phyloP scores from a whole-genome alignment of 2,888 invertebrate genomes.

The Andricus curvator region DNA sequence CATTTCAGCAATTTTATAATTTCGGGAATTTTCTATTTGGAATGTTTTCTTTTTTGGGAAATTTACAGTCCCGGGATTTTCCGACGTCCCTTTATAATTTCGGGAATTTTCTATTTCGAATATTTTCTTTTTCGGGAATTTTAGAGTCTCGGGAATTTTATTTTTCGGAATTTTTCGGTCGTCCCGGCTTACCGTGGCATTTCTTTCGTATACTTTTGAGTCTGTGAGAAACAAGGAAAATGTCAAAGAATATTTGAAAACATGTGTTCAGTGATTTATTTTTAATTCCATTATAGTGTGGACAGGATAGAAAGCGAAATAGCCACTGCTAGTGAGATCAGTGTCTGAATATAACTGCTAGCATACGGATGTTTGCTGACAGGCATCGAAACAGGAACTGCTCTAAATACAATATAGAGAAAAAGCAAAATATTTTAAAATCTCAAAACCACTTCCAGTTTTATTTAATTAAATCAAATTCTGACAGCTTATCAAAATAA shows the following conservation, averaged over 20 bases:
- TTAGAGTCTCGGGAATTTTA: too few relatives aligned
- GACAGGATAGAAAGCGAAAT: constrained; percentile 54
- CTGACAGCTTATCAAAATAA: too few relatives aligned
- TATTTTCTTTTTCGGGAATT: too few relatives aligned
- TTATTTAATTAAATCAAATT: not conserved
- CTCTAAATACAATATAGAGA: constrained; percentile 1
- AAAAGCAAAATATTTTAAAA: not conserved
- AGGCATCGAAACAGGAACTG: constrained; percentile 22
- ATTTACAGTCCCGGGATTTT: too few relatives aligned
- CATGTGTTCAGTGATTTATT: constrained; percentile 32
- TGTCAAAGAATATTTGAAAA: constrained; percentile 33
- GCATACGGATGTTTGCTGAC: constrained; percentile 21
- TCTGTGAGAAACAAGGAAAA: constrained; percentile 20
- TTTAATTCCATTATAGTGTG: constrained; percentile 37
- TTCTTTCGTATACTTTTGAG: not conserved
- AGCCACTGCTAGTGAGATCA: constrained; percentile 59
- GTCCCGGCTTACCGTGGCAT: not conserved
- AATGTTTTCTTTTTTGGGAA: too few relatives aligned
- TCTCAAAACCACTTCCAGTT: not conserved
- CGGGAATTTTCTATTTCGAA: too few relatives aligned
- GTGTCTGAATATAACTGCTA: constrained; percentile 56
- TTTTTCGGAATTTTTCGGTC: too few relatives aligned
- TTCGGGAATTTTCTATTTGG: too few relatives aligned
- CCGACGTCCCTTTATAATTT: too few relatives aligned
- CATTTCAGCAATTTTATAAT: too few relatives aligned